Evolutionary conservation across 2,113 vertebrate species (phyloP), one percentile per base, ranked within the genome.

Genomic region (Mohoua ochrocephala): DNA sequence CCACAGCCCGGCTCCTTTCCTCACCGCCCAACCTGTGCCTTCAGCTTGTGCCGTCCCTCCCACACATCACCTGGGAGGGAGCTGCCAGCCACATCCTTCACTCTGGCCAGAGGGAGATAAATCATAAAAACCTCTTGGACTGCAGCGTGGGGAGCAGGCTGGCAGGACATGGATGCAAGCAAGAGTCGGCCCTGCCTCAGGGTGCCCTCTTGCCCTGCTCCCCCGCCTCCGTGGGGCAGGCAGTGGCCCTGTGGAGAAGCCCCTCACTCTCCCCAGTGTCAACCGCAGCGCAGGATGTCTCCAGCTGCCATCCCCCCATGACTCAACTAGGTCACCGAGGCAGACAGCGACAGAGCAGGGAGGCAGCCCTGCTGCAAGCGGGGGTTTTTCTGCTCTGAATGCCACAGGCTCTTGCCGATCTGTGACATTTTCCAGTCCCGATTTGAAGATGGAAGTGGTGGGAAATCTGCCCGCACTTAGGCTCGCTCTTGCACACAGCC

Each of bases 251-350:
- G 3, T 2, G 87, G 85, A 95, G 92, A 73, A 93, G 57, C 67
- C 73, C 85, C 87, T 84, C 11, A 30, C 63, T 74, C 17, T 91
- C 80, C 95, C 87, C 52, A 0, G 76, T 9, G 1, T 19, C 69
- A 39, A 67, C 69, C 95, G 63, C 91, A 95, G 70, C 0, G 21
- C 91, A 96, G 93, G 95, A 96, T 96, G 96, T 91, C 84, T 76
- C 57, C 37, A 9, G 2, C 64, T 95, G 13, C 49, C 8, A 5
- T 67, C 42, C 79, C 86, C 73, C 74, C 8, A 15, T 97, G 96
- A 96, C 96, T 96, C 96, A 97, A 96, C 87, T 96, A 92, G 96
- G 95, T 96, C 96, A 97, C 85, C 0, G 19, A 95, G 92, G 79
- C 84, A 83, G 73, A 17, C 63, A 35, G 69, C 4, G 9, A 4